phyloP scores from a whole-genome alignment of 2,888 invertebrate genomes.

The Dolichopus griseipennis region DNA sequence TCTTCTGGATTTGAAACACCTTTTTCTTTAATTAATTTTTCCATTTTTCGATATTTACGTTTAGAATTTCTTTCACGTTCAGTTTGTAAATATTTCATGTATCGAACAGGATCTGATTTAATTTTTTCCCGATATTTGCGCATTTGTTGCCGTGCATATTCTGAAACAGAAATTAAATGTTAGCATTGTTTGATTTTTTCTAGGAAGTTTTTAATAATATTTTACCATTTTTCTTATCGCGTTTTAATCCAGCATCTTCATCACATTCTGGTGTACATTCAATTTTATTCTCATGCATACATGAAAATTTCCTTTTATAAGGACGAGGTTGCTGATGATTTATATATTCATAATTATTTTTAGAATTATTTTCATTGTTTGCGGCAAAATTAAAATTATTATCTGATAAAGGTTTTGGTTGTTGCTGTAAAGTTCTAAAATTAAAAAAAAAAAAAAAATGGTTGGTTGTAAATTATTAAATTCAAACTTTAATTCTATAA shows the following conservation, averaged over 20 bases:
- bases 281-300: not conserved
- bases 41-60: not conserved
- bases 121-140: slow-evolving; percentile 8
- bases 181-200: too few species aligned
- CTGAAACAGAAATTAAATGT: not conserved
- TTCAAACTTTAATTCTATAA: too few species aligned
- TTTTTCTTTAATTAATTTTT: not conserved
- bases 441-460: not conserved
- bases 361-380: not conserved
- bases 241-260: not conserved
- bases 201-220: not conserved
- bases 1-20: not conserved
- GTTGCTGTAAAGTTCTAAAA: not conserved
- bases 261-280: not conserved
- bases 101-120: slow-evolving; percentile 4
- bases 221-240: not conserved
- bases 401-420: not conserved
- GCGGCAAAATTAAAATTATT: not conserved
- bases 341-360: not conserved
- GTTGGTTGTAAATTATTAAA: too few species aligned
- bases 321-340: not conserved
- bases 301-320: not conserved
- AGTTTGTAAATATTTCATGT: slow-evolving; percentile 8
- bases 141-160: slow-evolving; percentile 10
- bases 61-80: slow-evolving; percentile 1